Conservation (phyloP, 2,797 vertebrate species). For the Taeniopygia guttata region DNA sequence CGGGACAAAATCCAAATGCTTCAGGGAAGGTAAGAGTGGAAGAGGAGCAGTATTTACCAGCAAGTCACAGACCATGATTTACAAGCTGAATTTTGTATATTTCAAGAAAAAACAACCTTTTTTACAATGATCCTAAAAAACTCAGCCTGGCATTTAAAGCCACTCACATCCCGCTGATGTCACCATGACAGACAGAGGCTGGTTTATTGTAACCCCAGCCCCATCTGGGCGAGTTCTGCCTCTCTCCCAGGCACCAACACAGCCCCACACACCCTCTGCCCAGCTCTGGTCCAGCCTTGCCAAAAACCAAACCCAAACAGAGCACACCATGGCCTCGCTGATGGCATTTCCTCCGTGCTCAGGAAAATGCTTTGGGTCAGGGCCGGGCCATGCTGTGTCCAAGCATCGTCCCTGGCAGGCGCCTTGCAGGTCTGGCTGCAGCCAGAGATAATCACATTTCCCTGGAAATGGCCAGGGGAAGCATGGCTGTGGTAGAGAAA, state of each 20-base stretch:
- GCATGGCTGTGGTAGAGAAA: rapidly evolving
- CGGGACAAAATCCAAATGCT: not conserved
- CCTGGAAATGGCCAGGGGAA: not conserved
- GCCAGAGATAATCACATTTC: not conserved
- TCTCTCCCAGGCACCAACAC: not conserved
- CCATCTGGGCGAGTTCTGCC: rapidly evolving
- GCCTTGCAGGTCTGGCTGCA: not conserved
- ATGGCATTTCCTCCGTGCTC: rapidly evolving
- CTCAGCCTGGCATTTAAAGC: not conserved
- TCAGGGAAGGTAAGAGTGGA: not conserved
- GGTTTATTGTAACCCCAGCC: not conserved
- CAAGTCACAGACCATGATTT: not conserved
- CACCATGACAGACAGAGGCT: rapidly evolving
- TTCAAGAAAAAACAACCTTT: not conserved
- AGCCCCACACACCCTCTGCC: rapidly evolving
- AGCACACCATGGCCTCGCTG: not conserved
- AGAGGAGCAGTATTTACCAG: not conserved
- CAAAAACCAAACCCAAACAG: not conserved
- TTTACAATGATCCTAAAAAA: not conserved
- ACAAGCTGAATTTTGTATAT: not conserved
- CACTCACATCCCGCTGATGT: rapidly evolving
- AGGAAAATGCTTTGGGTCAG: not conserved
- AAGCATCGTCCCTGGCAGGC: not conserved
- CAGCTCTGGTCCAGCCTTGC: not conserved
- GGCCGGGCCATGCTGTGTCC: rapidly evolving